These are phyloP conservation scores for Girardinus metallicus DNA, from an alignment of 2,797 vertebrate species.

Conservation along the genomic window DNA sequence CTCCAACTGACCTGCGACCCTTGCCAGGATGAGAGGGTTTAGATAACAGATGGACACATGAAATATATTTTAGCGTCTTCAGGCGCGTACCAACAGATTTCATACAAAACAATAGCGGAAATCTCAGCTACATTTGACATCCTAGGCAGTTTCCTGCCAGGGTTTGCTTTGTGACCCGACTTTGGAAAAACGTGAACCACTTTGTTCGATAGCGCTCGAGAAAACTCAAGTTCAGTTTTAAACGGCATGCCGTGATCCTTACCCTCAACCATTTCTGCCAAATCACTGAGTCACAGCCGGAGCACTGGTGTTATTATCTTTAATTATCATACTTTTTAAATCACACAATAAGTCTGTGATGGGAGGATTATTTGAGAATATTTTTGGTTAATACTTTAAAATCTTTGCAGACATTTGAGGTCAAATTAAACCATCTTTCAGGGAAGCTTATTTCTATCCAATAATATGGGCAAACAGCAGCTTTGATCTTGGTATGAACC, in stretches of 20 bases:
- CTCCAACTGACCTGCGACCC: no score
- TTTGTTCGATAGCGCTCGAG: background rate
- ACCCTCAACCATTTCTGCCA: background rate
- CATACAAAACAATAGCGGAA: slow-evolving; percentile 12
- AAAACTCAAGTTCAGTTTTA: background rate
- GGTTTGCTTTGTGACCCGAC: background rate
- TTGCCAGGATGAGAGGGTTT: no score
- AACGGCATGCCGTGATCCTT: background rate
- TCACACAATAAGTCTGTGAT: background rate
- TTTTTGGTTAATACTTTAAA: no score
- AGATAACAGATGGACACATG: no score
- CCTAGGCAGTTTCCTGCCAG: background rate
- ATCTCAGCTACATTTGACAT: background rate
- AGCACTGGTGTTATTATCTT: background rate
- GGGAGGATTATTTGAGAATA: background rate
- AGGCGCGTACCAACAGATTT: background rate
- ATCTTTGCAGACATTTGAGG: background rate
- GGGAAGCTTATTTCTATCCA: background rate
- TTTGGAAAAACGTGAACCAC: background rate
- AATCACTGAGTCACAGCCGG: background rate
- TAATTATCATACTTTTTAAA: background rate
- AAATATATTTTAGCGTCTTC: no score
- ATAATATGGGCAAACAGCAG: background rate
- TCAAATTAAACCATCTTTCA: background rate
- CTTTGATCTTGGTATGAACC: background rate